These are phyloP conservation scores for Poecilia picta DNA, from an alignment of 2,797 vertebrate species.

Conservation along the genomic window DNA sequence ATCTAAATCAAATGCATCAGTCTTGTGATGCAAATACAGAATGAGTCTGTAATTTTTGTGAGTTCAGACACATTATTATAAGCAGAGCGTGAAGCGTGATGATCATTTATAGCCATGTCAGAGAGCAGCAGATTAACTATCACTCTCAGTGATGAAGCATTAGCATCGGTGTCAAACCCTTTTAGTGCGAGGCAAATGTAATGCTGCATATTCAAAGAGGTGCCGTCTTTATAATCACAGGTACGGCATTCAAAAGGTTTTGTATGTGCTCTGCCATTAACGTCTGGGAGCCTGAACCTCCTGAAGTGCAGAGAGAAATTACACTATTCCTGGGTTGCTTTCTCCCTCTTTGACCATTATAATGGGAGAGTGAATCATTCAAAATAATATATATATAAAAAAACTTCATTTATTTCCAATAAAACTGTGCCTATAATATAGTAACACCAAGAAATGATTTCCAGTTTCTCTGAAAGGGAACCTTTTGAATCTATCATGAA, in stretches of 20 bases:
- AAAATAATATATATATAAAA: neutral
- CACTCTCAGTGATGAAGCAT: slow-evolving; percentile 68
- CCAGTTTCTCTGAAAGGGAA: slow-evolving; percentile 2
- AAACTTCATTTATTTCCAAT: neutral
- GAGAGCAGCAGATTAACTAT: slow-evolving; percentile 63
- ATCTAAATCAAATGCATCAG: neutral
- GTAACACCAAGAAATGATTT: slow-evolving; percentile 13
- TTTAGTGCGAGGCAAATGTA: slow-evolving; percentile 56
- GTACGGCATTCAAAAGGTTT: slow-evolving; percentile 17
- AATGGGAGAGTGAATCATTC: slow-evolving; percentile 15
- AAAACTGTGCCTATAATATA: slow-evolving; percentile 7
- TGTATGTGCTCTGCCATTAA: slow-evolving; percentile 1
- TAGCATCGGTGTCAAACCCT: slow-evolving; percentile 69
- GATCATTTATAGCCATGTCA: slow-evolving; percentile 54
- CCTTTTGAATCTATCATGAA: slow-evolving; percentile 11
- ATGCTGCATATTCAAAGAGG: slow-evolving; percentile 27
- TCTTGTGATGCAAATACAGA: slow-evolving; percentile 52
- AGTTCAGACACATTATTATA: slow-evolving; percentile 66
- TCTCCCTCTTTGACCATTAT: slow-evolving; percentile 14
- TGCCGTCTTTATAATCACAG: slow-evolving; percentile 29
- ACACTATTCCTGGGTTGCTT: slow-evolving; percentile 9
- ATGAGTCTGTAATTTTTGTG: slow-evolving; percentile 52
- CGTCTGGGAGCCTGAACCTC: slow-evolving; percentile 14
- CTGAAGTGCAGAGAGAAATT: slow-evolving; percentile 5
- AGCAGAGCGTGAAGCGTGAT: slow-evolving; percentile 54